Evolutionary conservation across 2,113 vertebrate genomes (phyloP), one percentile per base, ranked within the genome.

Genomic region (Climacteris rufus): DNA sequence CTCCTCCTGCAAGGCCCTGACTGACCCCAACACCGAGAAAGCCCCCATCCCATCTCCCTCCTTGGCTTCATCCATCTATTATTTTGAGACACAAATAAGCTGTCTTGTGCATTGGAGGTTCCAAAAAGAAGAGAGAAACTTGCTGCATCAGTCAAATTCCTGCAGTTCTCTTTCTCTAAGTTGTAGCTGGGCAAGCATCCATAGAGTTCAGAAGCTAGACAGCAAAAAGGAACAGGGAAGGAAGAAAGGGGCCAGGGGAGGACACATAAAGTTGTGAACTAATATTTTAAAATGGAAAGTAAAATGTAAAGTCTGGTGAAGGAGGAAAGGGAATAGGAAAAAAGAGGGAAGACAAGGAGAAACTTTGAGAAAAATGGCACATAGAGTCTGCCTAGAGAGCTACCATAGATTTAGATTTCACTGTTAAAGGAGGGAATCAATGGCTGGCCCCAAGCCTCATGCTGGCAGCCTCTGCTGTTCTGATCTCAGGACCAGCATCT

Each of bases 401-500:
- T 42, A 94, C 90, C 83, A 57, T 4, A 96, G 94, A 91, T 68
- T 96, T 84, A 90, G 76, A 94, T 94, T 97, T 95, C 77, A 45
- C 49, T 81, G n/a, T 89, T 77, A 94, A 87, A 79, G 86, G 65
- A 50, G 74, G 33, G 71, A 91, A 96, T 97, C 96, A 97, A 97
- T 97, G 75, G 87, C 53, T 98, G 97, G 97, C 97, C 65, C 66
- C 1, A 17, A 30, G 91, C 96, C 93, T 80, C 53, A 42, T 1
- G 44, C 75, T 97, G 98, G 97, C 97, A 97, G 95, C 49, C 52
- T 71, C 90, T 88, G 50, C 92, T 52, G 44, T 96, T 94, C 97
- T 79, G n/a, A 96, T 95, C 89, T 94, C 90, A 77, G 91, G 96
- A 98, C 89, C 97, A 97, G 96, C 96, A 97, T 97, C 97, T 98